Percentiles rank a stretch among this genome's conserved stretches.
These are phyloP conservation scores for Oreochromis aureus DNA, from an alignment of 2,113 vertebrate species.

Conservation along the genomic window DNA sequence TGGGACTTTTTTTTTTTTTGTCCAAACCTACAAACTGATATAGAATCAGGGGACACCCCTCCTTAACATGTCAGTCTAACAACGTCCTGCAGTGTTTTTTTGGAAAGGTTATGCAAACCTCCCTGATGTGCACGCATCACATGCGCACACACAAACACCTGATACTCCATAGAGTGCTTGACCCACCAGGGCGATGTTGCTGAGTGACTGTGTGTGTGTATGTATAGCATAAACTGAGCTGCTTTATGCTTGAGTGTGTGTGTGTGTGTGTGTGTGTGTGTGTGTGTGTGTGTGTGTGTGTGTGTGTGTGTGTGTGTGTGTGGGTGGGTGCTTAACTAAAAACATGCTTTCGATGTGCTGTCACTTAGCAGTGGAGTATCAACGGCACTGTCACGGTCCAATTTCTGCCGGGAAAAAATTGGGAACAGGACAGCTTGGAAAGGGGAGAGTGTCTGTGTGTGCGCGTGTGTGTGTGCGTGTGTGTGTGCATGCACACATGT, in stretches of 20 bases:
- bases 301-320: not conserved
- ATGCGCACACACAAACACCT: not conserved
- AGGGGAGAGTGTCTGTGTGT: not conserved
- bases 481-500: not conserved
- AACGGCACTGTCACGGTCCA: not conserved
- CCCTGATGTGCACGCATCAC: not conserved
- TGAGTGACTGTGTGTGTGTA: constrained; percentile 8
- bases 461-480: not conserved
- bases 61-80: not conserved
- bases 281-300: not conserved
- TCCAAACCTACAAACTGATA: constrained; percentile 16
- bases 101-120: not conserved
- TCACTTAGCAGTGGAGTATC: not conserved
- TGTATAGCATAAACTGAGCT: not conserved
- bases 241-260: not conserved
- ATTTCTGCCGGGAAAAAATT: not conserved
- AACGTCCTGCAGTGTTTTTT: constrained; percentile 3
- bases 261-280: not conserved
- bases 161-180: not conserved
- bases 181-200: not conserved
- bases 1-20: not conserved
- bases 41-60: not conserved
- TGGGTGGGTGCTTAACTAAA: not conserved
- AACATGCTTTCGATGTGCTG: not conserved
- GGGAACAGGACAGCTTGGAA: not conserved